phyloP scores from a whole-genome alignment of 1,140 invertebrate species.

The Drosophila parvula region DNA sequence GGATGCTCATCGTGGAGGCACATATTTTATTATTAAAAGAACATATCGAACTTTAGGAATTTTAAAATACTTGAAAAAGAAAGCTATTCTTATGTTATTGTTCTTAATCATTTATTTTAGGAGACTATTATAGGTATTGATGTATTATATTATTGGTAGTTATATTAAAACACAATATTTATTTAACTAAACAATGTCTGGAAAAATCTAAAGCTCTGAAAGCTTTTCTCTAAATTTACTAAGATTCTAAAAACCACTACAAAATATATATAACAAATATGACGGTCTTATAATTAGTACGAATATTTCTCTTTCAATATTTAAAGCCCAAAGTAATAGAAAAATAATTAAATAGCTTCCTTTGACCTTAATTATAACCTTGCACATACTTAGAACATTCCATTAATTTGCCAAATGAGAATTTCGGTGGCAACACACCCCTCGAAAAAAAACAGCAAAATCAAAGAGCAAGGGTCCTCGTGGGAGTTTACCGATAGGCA shows the following conservation, averaged over 20 bases:
- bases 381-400: conserved; percentile 14
- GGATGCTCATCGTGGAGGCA: rapidly evolving
- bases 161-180: too few relatives aligned
- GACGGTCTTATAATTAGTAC: neutral
- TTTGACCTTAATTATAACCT: conserved; percentile 19
- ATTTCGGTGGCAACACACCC: conserved; percentile 1
- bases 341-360: neutral
- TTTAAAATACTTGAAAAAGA: too few relatives aligned
- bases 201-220: neutral
- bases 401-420: conserved; percentile 33
- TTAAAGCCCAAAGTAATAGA: neutral
- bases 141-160: too few relatives aligned
- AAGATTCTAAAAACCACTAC: neutral
- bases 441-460: conserved; percentile 10
- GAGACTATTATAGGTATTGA: neutral
- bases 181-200: too few relatives aligned
- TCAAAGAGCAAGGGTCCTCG: conserved; percentile 8
- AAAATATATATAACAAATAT: neutral
- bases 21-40: neutral
- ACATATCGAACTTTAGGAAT: neutral
- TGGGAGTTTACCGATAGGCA: conserved; percentile 50
- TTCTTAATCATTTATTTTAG: neutral
- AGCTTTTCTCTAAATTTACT: neutral
- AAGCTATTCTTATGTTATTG: neutral
- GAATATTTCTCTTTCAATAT: neutral